These are phyloP conservation scores for Eleginops maclovinus DNA, from an alignment of 2,113 vertebrate genomes.

Conservation along the genomic window DNA sequence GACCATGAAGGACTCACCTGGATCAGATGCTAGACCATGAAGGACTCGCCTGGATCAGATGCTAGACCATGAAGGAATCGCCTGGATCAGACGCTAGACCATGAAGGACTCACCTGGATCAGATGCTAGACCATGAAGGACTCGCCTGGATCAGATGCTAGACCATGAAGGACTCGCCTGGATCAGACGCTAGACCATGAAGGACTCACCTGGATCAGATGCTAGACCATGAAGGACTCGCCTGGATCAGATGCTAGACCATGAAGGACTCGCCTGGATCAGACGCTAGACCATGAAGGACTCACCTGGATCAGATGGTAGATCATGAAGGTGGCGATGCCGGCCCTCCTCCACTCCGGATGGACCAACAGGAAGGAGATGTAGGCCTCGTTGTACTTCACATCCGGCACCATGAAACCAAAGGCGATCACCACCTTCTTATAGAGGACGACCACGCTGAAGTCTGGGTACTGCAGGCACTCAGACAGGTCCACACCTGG, in stretches of 20 bases:
- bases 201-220: slow-evolving; percentile 99
- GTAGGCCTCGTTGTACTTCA: slow-evolving; percentile 98
- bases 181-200: slow-evolving; percentile 99
- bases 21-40: slow-evolving; percentile 99
- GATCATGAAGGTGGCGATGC: slow-evolving; percentile 99
- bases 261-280: slow-evolving; percentile 99
- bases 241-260: slow-evolving; percentile 99
- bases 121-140: slow-evolving; percentile 99
- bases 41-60: slow-evolving; percentile 99
- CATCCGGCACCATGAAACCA: slow-evolving; percentile 98
- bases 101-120: slow-evolving; percentile 99
- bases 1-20: slow-evolving; percentile 99
- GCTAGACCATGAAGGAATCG: slow-evolving; percentile 99
- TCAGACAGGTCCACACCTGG: slow-evolving; percentile 96
- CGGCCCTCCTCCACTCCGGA: slow-evolving; percentile 96
- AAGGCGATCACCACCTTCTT: slow-evolving; percentile 97
- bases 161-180: slow-evolving; percentile 99
- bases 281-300: slow-evolving; percentile 99
- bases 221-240: slow-evolving; percentile 99
- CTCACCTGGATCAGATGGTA: slow-evolving; percentile 98
- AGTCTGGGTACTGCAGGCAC: slow-evolving; percentile 98
- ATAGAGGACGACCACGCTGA: slow-evolving; percentile 97
- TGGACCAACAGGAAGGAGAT: slow-evolving; percentile 98
- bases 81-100: slow-evolving; percentile 99
- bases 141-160: slow-evolving; percentile 99